Evolutionary conservation across 2,797 vertebrate genomes (phyloP).

Genomic region (Decapterus maruadsi): DNA sequence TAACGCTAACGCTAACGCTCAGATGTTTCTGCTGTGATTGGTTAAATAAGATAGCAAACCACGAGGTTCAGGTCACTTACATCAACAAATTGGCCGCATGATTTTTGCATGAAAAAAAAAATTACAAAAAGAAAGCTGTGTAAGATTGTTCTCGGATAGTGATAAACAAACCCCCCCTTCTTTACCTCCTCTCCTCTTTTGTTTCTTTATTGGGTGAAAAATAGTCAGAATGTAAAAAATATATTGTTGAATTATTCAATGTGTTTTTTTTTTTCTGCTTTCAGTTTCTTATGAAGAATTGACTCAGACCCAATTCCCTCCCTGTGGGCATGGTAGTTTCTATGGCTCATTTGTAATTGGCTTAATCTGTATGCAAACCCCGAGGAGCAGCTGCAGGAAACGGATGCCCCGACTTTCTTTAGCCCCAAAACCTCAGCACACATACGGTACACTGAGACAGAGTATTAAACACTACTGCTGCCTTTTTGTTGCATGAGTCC

Average conservation of each 20-base stretch:
- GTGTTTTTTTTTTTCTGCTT: not conserved
- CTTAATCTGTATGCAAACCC: slow-evolving; percentile 70
- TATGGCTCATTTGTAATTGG: slow-evolving; percentile 69
- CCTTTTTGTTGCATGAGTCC: slow-evolving; percentile 11
- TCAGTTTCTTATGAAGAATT: slow-evolving; percentile 55
- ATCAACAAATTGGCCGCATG: slow-evolving; percentile 99
- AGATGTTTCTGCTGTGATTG: slow-evolving; percentile 81
- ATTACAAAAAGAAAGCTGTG: slow-evolving; percentile 99
- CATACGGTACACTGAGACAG: slow-evolving; percentile 39
- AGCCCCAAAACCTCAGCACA: slow-evolving; percentile 53
- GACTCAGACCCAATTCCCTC: slow-evolving; percentile 47
- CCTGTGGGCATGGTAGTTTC: slow-evolving; percentile 57
- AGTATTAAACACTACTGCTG: slow-evolving; percentile 33
- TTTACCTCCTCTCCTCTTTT: slow-evolving; percentile 55
- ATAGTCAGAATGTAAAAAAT: slow-evolving; percentile 48
- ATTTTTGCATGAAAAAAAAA: slow-evolving; percentile 99
- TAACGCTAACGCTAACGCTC: slow-evolving; percentile 59
- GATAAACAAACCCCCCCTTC: slow-evolving; percentile 81
- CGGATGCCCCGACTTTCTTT: slow-evolving; percentile 49
- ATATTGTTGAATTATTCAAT: slow-evolving; percentile 61
- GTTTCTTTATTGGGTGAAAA: slow-evolving; percentile 48
- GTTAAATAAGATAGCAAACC: slow-evolving; percentile 96
- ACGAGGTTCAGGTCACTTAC: slow-evolving; percentile 99
- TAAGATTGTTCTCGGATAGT: slow-evolving; percentile 92
- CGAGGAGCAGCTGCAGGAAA: slow-evolving; percentile 56